These are phyloP conservation scores for Microcebus lehilahytsara DNA, from an alignment of 2,113 vertebrate species.

Conservation along the genomic window DNA sequence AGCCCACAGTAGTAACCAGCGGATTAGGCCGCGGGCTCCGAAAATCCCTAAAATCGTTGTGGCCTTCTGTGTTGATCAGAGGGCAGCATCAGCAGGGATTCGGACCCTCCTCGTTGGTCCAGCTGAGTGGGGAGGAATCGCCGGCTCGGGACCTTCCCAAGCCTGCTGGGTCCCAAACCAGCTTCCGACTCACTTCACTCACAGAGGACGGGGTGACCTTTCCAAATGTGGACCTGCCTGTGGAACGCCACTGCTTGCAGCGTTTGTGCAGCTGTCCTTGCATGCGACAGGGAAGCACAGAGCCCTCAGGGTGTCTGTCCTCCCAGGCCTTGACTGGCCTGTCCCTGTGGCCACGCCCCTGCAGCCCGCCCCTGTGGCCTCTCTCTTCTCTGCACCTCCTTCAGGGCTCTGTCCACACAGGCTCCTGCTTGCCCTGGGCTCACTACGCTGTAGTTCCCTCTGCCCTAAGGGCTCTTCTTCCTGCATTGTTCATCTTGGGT, in stretches of 20 bases:
- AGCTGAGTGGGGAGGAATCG: background rate
- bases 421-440: too few relatives aligned
- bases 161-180: background rate
- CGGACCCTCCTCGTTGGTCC: background rate
- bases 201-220: background rate
- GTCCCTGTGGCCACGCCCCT: accelerated
- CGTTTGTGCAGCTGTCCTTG: background rate
- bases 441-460: too few relatives aligned
- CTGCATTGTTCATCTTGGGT: background rate
- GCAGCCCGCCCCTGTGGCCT: too few relatives aligned
- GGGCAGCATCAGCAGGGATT: background rate
- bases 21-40: background rate
- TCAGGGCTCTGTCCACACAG: background rate
- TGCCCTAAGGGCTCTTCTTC: background rate
- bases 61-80: background rate
- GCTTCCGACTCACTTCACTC: background rate
- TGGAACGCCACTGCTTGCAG: background rate
- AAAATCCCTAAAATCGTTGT: background rate
- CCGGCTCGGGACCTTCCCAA: background rate
- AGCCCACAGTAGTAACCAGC: background rate
- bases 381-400: too few relatives aligned
- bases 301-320: background rate
- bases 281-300: background rate
- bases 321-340: background rate
- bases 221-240: background rate